Percentiles rank a stretch among this genome's conserved stretches.
These are phyloP conservation scores for Callionymus lyra DNA, from an alignment of 2,113 vertebrate species.

Conservation along the genomic window DNA sequence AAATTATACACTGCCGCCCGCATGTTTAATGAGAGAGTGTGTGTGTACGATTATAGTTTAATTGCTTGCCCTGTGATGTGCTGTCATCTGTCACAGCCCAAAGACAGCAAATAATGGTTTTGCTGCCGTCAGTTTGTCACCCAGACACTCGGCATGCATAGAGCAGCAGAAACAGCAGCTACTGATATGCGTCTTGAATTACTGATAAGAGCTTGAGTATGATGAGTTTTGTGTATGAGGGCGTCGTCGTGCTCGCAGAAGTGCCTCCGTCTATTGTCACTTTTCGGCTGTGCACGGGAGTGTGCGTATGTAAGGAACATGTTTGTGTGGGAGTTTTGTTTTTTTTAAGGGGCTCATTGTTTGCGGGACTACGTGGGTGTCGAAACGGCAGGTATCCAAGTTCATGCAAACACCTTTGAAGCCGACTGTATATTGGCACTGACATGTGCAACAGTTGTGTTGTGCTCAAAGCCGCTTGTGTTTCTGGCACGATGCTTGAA, in stretches of 20 bases:
- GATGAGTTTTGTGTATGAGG: constrained; percentile 43
- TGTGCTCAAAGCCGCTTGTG: constrained; percentile 55
- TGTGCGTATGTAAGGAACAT: constrained; percentile 2
- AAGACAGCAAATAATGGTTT: constrained; percentile 70
- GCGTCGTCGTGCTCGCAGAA: constrained; percentile 23
- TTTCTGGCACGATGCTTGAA: constrained; percentile 60
- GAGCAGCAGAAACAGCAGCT: constrained; percentile 60
- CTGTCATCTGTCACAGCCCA: constrained; percentile 72
- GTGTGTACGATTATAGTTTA: constrained; percentile 67
- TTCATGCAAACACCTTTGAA: constrained; percentile 32
- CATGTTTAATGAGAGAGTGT: constrained; percentile 37
- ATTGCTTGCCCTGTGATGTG: constrained; percentile 69
- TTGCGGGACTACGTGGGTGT: constrained; percentile 8
- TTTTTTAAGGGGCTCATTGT: constrained; percentile 29
- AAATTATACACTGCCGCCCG: constrained; percentile 35
- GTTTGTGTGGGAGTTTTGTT: constrained; percentile 18
- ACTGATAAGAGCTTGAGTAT: constrained; percentile 59
- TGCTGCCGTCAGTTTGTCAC: constrained; percentile 62
- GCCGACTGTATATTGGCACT: constrained; percentile 42
- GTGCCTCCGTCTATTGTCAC: constrained; percentile 20
- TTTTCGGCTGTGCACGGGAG: constrained; percentile 11
- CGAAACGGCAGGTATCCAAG: constrained; percentile 8
- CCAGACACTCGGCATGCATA: constrained; percentile 59
- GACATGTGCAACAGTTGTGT: constrained; percentile 65
- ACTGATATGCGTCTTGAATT: constrained; percentile 69